phyloP scores from a whole-genome alignment of 2,113 vertebrate species.

The Mesocricetus auratus region DNA sequence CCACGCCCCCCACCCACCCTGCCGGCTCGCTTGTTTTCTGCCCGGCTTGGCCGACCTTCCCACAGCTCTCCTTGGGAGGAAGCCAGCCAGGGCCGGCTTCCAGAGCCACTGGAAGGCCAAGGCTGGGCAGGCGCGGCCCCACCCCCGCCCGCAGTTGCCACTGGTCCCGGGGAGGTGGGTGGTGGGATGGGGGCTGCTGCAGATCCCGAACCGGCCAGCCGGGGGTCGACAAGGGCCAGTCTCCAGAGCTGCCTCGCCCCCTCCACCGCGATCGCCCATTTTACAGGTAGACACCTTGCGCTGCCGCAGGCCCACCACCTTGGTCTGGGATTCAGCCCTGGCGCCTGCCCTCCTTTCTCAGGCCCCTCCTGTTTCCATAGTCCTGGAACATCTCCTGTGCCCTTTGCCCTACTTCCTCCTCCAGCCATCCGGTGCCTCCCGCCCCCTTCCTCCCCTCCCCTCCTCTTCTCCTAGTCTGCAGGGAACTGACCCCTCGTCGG shows the following conservation, averaged over 20 bases:
- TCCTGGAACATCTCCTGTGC: not conserved
- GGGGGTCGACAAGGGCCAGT: not conserved
- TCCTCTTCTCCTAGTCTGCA: not conserved
- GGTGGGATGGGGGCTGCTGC: not conserved
- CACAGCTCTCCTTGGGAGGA: slow-evolving; percentile 58
- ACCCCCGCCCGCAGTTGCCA: not conserved
- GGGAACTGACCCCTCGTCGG: not conserved
- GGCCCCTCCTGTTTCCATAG: too few relatives aligned
- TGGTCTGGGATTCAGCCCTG: not conserved
- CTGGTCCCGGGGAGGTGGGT: not conserved
- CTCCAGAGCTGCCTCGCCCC: not conserved
- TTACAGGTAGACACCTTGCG: not conserved
- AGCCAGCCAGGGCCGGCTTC: slow-evolving; percentile 59
- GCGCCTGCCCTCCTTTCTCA: not conserved
- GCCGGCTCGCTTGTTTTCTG: slow-evolving; percentile 53
- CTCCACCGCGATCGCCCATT: not conserved
- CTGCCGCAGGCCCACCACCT: not conserved
- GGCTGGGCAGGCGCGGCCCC: slow-evolving; percentile 38
- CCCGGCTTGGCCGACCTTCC: slow-evolving; percentile 72
- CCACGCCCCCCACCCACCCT: slow-evolving; percentile 4
- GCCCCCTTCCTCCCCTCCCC: not conserved
- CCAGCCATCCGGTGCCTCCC: too few relatives aligned
- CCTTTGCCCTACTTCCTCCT: not conserved
- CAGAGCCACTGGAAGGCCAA: slow-evolving; percentile 55
- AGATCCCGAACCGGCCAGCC: not conserved